Evolutionary conservation across 35 echinoderm and acorn worm genomes (phyloP), one percentile per base, ranked within the genome.

Genomic region (Heliocidaris tuberculata): DNA sequence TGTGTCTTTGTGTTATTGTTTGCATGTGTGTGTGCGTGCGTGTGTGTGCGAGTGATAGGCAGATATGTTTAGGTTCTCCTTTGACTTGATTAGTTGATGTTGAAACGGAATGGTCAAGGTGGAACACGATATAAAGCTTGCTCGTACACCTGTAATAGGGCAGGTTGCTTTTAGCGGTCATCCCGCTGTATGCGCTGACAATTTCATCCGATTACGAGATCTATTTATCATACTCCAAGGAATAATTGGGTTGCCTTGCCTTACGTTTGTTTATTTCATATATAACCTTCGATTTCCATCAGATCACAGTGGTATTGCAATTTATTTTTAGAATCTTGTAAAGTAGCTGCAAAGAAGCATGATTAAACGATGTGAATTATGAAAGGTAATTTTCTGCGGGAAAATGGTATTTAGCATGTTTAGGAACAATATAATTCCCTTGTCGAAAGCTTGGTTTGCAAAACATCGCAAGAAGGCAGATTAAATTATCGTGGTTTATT

Each of bases 171-270:
- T 21, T 78, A 78, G 7, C 27, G 65, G 65, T 78, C 21, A 78
- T n/a, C 65, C 21, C 27, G 24, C 15, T 78, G 6, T 0, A 78
- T 78, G 21, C 27, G 27, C 65, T n/a, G 65, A 78, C 65, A 78
- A 78, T 78, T 27, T n/a, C 7, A 78, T 78, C 65, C 21, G 1
- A 78, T 78, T 78, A 78, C 65, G 0, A 4, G 1, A 78, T 78
- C 65, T 78, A 78, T 78, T 78, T 27, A 78, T 78, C 65, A 78
- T 78, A 78, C 65, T 78, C 65, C 65, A n/a, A 78, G 65, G 65
- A 21, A 19, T 78, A 24, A 78, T 78, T 78, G 27, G 65, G 65
- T 78, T 78, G 21, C 65, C 65, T n/a, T 19, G 21, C 65, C 65
- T 78, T 78, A n/a, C 0, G 35, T 42, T 42, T 78, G 17, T 78